Percentiles rank a stretch among this genome's conserved stretches.
Evolutionary conservation across 1,140 invertebrate species (phyloP).

Genomic region (Sminthurides bifidus): DNA sequence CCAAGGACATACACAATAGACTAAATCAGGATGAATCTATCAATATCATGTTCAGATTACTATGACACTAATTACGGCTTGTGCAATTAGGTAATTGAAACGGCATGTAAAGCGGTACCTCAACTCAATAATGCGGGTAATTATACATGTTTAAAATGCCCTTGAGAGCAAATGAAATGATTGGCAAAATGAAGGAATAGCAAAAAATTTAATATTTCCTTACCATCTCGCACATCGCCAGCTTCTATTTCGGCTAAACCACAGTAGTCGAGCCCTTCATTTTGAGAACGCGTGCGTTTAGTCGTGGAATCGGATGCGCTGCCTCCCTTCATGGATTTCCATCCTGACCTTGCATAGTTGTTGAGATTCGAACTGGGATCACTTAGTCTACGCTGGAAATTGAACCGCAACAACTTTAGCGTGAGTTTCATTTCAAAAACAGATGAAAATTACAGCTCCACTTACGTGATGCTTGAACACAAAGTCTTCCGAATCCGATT

Average conservation of each 20-base stretch:
- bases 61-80: no score
- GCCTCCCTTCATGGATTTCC: conserved; percentile 51
- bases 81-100: no score
- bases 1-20: no score
- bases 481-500: conserved; percentile 70
- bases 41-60: no score
- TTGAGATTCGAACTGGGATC: conserved; percentile 89
- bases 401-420: not conserved
- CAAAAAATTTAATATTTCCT: conserved; percentile 31
- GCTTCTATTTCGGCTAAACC: conserved; percentile 73
- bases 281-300: conserved; percentile 67
- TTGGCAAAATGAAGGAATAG: no score
- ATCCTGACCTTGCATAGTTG: conserved; percentile 70
- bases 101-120: not conserved
- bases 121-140: not conserved
- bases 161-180: not conserved
- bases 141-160: not conserved
- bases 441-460: not conserved
- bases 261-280: conserved; percentile 63
- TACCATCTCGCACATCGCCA: conserved; percentile 83
- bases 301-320: conserved; percentile 36
- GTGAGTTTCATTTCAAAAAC: not conserved
- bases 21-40: no score
- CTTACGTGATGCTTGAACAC: conserved; percentile 49
- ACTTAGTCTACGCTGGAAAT: conserved; percentile 65